Base-by-base conservation (phyloP, 2,797 vertebrate species). In the Channa striata region DNA sequence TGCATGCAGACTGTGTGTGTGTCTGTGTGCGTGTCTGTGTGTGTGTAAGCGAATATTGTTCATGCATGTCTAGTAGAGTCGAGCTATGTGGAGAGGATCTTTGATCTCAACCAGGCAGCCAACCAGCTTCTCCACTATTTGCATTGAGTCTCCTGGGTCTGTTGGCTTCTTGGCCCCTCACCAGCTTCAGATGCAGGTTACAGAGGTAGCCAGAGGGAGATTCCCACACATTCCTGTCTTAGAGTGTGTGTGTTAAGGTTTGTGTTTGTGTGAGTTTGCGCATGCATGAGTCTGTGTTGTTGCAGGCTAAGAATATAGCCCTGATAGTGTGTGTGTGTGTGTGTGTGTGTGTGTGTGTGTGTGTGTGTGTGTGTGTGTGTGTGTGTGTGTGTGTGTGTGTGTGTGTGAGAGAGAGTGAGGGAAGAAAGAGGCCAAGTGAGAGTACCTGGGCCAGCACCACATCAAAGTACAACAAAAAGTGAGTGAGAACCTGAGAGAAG, bases 171-270 rank as follows among this genome's bases (percentile, higher is more conserved):
- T 89, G 89, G 89, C 89, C 87, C 82, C 84, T 90, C 78, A 90
- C 79, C 84, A 90, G 82, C 83, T 85, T 86, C 80, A 87, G 85
- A 90, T 86, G 84, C 89, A 92, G 90, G 87, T 92, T 91, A 85
- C 84, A 87, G 84, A 90, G 86, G 89, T 90, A 90, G 91, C 89
- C 87, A 86, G 87, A 87, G 89, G 89, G 89, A 89, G 85, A 91
- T 89, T 92, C 90, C 88, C 89, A 91, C 89, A 90, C 91, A 91
- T 91, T 93, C 87, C 90, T 89, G 68, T 69, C 76, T 78, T 56
- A 37, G 69, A 59, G 84, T 49, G 59, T 65, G 81, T 59, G 77
- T 75, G 73, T 56, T 69, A 47, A 62, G 47, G 67, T 65, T 40
- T 48, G 71, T 53, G 58, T 68, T 47, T 78, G 74, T 56, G 75